These are phyloP conservation scores for Cephus sareptanus DNA, from an alignment of 2,888 invertebrate species.

Conservation along the genomic window DNA sequence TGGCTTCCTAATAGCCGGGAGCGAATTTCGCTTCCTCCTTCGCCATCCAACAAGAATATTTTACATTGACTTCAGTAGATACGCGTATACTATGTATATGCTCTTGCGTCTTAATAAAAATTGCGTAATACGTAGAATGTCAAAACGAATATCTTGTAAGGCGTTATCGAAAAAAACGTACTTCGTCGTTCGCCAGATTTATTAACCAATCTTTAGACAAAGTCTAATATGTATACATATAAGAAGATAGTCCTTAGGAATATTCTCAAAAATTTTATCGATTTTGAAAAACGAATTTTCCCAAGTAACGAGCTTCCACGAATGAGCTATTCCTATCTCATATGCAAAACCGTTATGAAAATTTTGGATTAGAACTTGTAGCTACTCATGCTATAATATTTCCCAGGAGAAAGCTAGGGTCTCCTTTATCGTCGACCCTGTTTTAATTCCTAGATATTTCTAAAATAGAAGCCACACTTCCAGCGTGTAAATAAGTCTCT, in stretches of 20 bases:
- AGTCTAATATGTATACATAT: not conserved
- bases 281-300: not conserved
- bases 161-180: not conserved
- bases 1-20: not conserved
- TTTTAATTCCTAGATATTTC: not conserved
- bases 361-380: not conserved
- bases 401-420: not conserved
- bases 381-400: not conserved
- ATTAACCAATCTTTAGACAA: slow-evolving; percentile 22
- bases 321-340: not conserved
- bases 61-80: not conserved
- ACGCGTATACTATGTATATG: not conserved
- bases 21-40: not conserved
- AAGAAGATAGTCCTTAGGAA: not conserved
- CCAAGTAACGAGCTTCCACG: not conserved
- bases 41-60: not conserved
- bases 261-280: too few relatives aligned
- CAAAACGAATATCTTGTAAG: not conserved
- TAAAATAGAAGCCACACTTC: not conserved
- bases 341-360: not conserved
- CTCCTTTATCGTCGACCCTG: not conserved
- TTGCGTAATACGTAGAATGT: not conserved
- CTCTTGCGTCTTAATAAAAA: not conserved
- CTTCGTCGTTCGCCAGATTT: slow-evolving; percentile 25
- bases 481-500: slow-evolving; percentile 45